Evolutionary conservation across 2,113 vertebrate species (phyloP), one percentile per base, ranked within the genome.

Genomic region (Campylorhamphus procurvoides): DNA sequence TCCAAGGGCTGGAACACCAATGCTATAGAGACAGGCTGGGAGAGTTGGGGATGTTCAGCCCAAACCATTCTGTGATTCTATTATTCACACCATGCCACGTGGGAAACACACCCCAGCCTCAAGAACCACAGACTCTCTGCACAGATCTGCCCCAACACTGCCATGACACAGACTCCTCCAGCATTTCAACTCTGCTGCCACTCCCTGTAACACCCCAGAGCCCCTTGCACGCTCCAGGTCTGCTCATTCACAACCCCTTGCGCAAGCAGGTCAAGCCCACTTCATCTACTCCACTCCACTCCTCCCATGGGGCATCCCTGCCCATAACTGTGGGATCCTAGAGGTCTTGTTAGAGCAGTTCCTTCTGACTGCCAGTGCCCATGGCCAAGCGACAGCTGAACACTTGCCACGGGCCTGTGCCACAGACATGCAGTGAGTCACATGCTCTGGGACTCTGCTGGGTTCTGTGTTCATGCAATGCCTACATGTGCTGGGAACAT

Each of bases 401-500:
- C 11, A 33, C 0, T 0, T 5, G 53, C 40, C 11, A 25, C 0
- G 14, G 37, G 67, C 28, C 29, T 12, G 14, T 7, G 40, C 31
- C 44, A 69, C 50, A 47, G 39, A 18, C 5, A 35, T 4, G 23
- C 29, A 33, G 46, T 4, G 9, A 37, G 52, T 10, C 14, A 24
- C 28, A 28, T 4, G 33, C 17, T 12, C 46, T 9, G 37, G 10
- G 53, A 40, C 22, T 7, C 13, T 3, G 25, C 12, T 25, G 15
- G 33, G 7, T 14, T 42, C 28, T 1, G 4, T 9, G 77, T 11
- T 44, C 40, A 7, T 0, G 3, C 12, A 9, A 58, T 28, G 25
- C 3, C 39, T 18, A 27, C 19, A 5, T 0, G 2, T 4, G n/a
- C 62, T 27, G 31, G 0, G 0, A 63, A 42, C 60, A 28, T 0